Base-by-base conservation (phyloP, 2,888 invertebrate genomes). In the Aphodius granarius region DNA sequence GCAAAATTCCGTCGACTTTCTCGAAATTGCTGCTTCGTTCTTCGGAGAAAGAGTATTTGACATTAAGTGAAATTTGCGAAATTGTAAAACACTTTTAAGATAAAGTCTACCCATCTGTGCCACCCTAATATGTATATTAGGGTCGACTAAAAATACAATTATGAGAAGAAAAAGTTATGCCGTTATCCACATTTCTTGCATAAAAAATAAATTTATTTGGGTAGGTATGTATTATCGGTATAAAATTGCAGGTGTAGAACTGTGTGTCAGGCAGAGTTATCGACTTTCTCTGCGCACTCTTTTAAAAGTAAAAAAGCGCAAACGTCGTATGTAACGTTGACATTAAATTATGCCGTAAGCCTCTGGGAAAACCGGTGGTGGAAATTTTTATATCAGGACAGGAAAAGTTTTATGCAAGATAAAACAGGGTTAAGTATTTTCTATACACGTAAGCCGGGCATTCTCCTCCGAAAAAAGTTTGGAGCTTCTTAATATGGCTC, bases 401-500 rank as follows among this genome's bases (percentile, higher is more conserved):
- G 66, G 72, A 62, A 71, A 75, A 75, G 43, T 75, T 75, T 71
- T 71, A 66, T 66, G 66, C 20, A 71, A 66, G 75, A 75, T 75
- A 72, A 75, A 75, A 66, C 75, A 22, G 62, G 72, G 71, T 75
- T 74, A 74, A 74, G 71, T 70, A 74, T 74, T 71, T 74, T 64
- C 22, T 63, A 66, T 19, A 74, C 63, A 43, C 64, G 71, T 43
- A 72, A 72, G 72, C 63, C 20, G 13, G 19, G 66, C 19, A 18
- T 18, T 66, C 64, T 66, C 64, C 9, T 16, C n/a, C 18, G 21
- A 62, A 66, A 74, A 18, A 62, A 66, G 20, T 77, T 72, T 66
- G 75, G 71, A 74, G 75, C 77, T 73, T 75, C 77, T 78, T 78
- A 78, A 79, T 78, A 78, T 79, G 77, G 78, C 75, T 75, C 73